Evolutionary conservation across 2,888 invertebrate genomes (phyloP), one percentile per base, ranked within the genome.

Genomic region (Ditula angustiorana): DNA sequence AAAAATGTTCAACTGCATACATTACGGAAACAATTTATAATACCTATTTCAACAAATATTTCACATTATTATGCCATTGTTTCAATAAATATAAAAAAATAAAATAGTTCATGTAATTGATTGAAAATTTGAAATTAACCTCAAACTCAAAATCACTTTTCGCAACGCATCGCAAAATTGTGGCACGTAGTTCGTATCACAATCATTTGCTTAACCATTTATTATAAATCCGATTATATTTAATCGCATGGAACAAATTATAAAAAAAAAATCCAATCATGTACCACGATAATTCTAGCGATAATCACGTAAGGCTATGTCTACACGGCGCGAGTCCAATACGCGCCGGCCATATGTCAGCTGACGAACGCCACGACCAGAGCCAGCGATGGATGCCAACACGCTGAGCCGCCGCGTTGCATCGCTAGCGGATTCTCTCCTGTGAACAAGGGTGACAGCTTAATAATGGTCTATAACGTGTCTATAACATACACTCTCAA

Each of bases 401-500:
- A 69, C 3, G 78, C 71, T 0, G 85, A 82, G 28, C 77, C 72
- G 8, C 93, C 93, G n/a, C 93, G 85, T 67, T 93, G 93, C 93
- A 93, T 93, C 59, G 93, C 93, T 30, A 93, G 78, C 55, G 93
- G 93, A 67, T 93, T 93, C 69, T 93, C 93, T 64, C 92, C 93
- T 93, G 90, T 35, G 78, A 82, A 74, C 63, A 67, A 77, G 23
- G 46, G 2, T 30, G 19, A 19, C 11, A 21, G n/a, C 3, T 41
- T 5, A 41, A 7, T n/a, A n/a, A n/a, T n/a, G n/a, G n/a, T n/a
- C n/a, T n/a, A n/a, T 44, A 8, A 44, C 11, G 11, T 44, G 33
- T 5, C 26, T 26, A 5, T 26, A 26, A 5, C 26, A 26, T 44
- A 44, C 21, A 23, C 11, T 7, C 8, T 2, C 13, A 1, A 5